phyloP scores from a whole-genome alignment of 2,888 invertebrate species.

The Diplazon laetatorius region DNA sequence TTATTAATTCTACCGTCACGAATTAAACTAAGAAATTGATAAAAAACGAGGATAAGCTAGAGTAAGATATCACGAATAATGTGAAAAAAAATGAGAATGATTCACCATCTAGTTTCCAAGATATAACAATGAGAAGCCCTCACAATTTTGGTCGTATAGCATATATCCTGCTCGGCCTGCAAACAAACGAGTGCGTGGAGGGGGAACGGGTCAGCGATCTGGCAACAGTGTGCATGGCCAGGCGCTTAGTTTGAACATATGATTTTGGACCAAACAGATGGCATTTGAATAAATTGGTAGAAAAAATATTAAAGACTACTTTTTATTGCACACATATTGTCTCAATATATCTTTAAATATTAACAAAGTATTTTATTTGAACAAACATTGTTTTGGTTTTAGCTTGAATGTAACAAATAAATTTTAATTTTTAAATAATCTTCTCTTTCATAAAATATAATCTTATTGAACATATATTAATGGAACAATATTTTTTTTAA shows the following conservation, averaged over 20 bases:
- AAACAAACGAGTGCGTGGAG: conserved; percentile 19
- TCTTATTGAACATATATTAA: too few species aligned
- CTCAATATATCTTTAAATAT: conserved; percentile 19
- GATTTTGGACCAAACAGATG: conserved; percentile 1
- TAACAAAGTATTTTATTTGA: conserved; percentile 28
- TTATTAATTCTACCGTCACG: background rate
- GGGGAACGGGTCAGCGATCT: conserved; percentile 22
- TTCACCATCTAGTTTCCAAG: background rate
- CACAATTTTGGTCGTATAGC: conserved; percentile 14
- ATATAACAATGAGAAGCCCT: conserved; percentile 18
- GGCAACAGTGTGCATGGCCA: conserved; percentile 38
- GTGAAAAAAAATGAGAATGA: background rate
- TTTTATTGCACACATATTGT: too few species aligned
- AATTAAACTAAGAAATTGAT: background rate
- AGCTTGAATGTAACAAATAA: conserved; percentile 12
- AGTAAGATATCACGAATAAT: background rate
- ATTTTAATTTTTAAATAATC: conserved; percentile 25
- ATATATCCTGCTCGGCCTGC: conserved; percentile 32
- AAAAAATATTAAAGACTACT: conserved; percentile 25
- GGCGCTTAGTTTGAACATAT: conserved; percentile 8
- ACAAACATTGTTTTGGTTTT: conserved; percentile 16
- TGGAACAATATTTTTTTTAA: too few species aligned
- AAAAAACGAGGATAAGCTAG: conserved; percentile 3
- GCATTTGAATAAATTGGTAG: conserved; percentile 24
- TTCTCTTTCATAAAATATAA: background rate